Evolutionary conservation across 2,113 vertebrate genomes (phyloP).

Genomic region (Anarhynchus alexandrinus): DNA sequence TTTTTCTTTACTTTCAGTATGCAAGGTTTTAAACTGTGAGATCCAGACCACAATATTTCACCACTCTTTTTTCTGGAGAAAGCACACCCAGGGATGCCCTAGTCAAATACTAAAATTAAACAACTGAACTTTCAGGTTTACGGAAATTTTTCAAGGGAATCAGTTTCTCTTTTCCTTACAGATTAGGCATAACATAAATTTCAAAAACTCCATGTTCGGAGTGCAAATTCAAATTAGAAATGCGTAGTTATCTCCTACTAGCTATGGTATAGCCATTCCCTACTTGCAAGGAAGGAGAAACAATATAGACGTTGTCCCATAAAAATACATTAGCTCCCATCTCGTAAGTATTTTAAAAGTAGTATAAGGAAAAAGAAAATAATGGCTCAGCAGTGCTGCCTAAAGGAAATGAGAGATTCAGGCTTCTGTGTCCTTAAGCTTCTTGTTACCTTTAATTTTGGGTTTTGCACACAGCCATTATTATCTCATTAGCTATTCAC

Average conservation of each 20-base stretch:
- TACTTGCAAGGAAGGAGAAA: neutral
- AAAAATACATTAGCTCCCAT: neutral
- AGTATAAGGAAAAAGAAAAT: neutral
- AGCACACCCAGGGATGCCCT: neutral
- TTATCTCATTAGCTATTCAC: neutral
- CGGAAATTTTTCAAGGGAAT: neutral
- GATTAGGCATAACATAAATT: neutral
- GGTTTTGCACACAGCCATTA: neutral
- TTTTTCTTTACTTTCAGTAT: neutral
- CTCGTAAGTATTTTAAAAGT: neutral
- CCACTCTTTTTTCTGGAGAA: neutral
- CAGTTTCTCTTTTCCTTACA: neutral
- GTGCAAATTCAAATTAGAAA: neutral
- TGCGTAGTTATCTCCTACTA: neutral
- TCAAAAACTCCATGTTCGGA: neutral
- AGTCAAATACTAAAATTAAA: neutral
- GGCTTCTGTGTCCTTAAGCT: neutral
- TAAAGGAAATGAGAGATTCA: neutral
- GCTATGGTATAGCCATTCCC: neutral
- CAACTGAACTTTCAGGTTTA: neutral
- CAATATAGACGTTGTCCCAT: neutral
- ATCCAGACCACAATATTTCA: neutral
- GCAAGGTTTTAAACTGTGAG: neutral
- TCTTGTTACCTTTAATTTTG: neutral
- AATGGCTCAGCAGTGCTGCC: neutral